Percentiles rank a stretch among this genome's conserved stretches.
Conservation (phyloP, 1,140 invertebrate genomes). For the Atta texana region DNA sequence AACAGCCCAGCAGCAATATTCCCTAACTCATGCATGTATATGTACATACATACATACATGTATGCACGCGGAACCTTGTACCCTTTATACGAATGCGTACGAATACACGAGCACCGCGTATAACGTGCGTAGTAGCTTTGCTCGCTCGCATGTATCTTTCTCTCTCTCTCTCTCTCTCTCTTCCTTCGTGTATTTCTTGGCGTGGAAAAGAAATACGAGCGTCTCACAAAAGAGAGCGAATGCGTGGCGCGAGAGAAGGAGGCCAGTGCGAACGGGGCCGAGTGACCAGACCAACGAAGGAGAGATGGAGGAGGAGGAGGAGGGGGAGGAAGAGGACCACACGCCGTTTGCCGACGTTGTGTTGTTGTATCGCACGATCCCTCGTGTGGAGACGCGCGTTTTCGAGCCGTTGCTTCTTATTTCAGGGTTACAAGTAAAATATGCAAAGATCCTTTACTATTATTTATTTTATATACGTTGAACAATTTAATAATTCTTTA, state of each 20-base stretch:
- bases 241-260: conserved; percentile 17
- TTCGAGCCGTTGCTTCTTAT: background rate
- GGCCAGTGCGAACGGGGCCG: conserved; percentile 53
- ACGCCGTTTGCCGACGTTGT: conserved; percentile 40
- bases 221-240: background rate
- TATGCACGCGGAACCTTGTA: conserved; percentile 66
- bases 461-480: too few species aligned
- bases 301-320: too few species aligned
- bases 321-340: conserved; percentile 51
- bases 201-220: conserved; percentile 31
- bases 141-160: conserved; percentile 4
- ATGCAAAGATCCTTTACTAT: background rate
- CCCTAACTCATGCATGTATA: conserved; percentile 52
- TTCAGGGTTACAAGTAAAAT: background rate
- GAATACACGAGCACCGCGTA: background rate
- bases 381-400: conserved; percentile 22
- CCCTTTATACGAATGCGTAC: conserved; percentile 23
- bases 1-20: conserved; percentile 28
- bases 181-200: conserved; percentile 27
- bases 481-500: background rate
- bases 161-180: background rate
- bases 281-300: conserved; percentile 60
- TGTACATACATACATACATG: background rate
- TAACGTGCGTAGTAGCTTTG: conserved; percentile 18
- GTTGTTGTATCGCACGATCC: conserved; percentile 41